phyloP scores from a whole-genome alignment of 2,888 invertebrate genomes.

The Meiosimyza decipiens region DNA sequence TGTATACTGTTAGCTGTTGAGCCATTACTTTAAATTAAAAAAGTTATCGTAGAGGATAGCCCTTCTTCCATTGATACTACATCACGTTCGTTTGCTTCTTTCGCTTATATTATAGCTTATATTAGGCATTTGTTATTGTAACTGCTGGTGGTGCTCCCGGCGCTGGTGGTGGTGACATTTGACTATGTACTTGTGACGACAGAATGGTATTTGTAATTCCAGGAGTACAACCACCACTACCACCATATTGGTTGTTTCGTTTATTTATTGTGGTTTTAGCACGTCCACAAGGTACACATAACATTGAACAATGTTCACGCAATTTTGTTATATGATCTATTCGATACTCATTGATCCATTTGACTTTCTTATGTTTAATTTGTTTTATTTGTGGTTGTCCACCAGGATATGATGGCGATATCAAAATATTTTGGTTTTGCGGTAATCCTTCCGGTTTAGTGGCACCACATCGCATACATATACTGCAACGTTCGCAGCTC shows the following conservation, averaged over 20 bases:
- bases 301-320: slow-evolving; percentile 67
- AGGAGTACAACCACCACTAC: not conserved
- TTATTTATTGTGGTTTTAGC: slow-evolving; percentile 49
- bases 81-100: too few species aligned
- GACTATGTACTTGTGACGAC: slow-evolving; percentile 38
- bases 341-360: slow-evolving; percentile 66
- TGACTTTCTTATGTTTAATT: slow-evolving; percentile 59
- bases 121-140: slow-evolving; percentile 40
- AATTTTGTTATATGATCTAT: slow-evolving; percentile 64
- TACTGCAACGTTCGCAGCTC: slow-evolving; percentile 86
- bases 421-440: slow-evolving; percentile 47
- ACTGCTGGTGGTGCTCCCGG: slow-evolving; percentile 35
- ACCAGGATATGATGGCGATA: slow-evolving; percentile 48
- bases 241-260: slow-evolving; percentile 14
- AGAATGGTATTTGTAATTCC: not conserved
- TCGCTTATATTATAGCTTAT: slow-evolving; percentile 1
- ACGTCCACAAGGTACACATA: slow-evolving; percentile 70
- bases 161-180: slow-evolving; percentile 45
- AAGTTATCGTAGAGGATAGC: not conserved
- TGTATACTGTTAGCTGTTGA: too few species aligned
- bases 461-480: slow-evolving; percentile 75
- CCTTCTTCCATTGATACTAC: not conserved
- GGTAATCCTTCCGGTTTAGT: slow-evolving; percentile 68
- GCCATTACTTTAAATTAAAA: too few species aligned
- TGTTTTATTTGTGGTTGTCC: slow-evolving; percentile 47